These are phyloP conservation scores for Cromileptes altivelis DNA, from an alignment of 2,113 vertebrate genomes.

Conservation along the genomic window DNA sequence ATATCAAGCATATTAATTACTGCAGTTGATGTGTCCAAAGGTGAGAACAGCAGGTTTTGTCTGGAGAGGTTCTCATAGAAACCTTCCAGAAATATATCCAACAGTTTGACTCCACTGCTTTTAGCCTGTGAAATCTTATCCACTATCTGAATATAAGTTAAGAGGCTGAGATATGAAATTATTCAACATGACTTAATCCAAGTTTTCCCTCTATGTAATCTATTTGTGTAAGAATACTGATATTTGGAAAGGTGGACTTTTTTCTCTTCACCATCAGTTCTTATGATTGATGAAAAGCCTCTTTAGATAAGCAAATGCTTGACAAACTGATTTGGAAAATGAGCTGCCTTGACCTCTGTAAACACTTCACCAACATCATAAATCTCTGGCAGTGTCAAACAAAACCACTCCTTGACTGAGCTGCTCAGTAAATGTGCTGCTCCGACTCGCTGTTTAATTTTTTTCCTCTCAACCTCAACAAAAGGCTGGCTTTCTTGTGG, in stretches of 20 bases:
- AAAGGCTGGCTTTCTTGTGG: conserved; percentile 90
- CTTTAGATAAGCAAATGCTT: conserved; percentile 80
- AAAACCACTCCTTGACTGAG: conserved; percentile 68
- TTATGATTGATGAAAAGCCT: conserved; percentile 75
- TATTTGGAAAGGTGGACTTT: conserved; percentile 25
- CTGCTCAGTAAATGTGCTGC: conserved; percentile 55
- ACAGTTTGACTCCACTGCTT: conserved; percentile 40
- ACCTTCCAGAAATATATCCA: conserved; percentile 71
- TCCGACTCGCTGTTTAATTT: conserved; percentile 72
- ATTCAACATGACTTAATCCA: conserved; percentile 19
- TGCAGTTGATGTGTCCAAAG: conserved; percentile 16
- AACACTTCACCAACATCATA: conserved; percentile 77
- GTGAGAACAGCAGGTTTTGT: conserved; percentile 28
- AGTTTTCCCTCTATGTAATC: neutral
- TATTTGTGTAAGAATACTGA: neutral
- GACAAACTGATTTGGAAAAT: conserved; percentile 81
- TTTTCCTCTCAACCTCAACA: conserved; percentile 74
- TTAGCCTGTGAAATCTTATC: conserved; percentile 25
- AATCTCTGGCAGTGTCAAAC: conserved; percentile 82
- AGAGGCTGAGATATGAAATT: neutral
- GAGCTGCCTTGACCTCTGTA: conserved; percentile 78
- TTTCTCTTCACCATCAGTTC: conserved; percentile 39
- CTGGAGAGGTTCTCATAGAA: conserved; percentile 33
- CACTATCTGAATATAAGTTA: neutral
- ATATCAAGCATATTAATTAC: conserved; percentile 50